Percentiles rank a stretch among this genome's conserved stretches.
These are phyloP conservation scores for Psophia crepitans DNA, from an alignment of 2,113 vertebrate species.

Conservation along the genomic window DNA sequence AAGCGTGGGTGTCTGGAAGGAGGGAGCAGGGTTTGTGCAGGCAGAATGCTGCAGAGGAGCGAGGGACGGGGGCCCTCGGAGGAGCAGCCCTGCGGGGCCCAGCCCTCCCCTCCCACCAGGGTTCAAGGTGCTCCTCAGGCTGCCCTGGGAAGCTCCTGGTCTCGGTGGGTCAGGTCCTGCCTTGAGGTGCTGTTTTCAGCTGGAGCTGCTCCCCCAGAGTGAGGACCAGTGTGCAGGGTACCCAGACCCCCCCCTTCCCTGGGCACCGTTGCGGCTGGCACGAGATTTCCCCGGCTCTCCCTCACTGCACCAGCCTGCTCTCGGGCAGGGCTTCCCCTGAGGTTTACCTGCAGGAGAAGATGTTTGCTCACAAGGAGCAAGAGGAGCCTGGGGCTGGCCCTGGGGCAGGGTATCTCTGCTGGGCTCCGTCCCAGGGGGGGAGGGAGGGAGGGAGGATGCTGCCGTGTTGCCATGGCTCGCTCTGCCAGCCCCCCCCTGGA, in stretches of 20 bases:
- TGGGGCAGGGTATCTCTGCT: not conserved
- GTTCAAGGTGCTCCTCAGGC: not conserved
- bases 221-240: not conserved
- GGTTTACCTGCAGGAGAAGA: not conserved
- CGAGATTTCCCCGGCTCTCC: not conserved
- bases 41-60: constrained; percentile 39
- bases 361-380: not conserved
- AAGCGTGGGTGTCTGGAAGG: not conserved
- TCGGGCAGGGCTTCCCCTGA: not conserved
- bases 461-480: not conserved
- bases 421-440: not conserved
- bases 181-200: not conserved
- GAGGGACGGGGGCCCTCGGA: not conserved
- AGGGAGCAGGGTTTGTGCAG: not conserved
- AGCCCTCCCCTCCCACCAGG: not conserved
- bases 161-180: not conserved
- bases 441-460: no score
- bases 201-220: not conserved
- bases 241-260: not conserved
- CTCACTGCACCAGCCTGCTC: not conserved
- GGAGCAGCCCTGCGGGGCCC: not conserved
- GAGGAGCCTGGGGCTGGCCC: not conserved
- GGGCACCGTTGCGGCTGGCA: not conserved
- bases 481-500: not conserved
- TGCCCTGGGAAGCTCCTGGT: not conserved